These are phyloP conservation scores for Platichthys flesus DNA, from an alignment of 2,113 vertebrate genomes.

Conservation along the genomic window DNA sequence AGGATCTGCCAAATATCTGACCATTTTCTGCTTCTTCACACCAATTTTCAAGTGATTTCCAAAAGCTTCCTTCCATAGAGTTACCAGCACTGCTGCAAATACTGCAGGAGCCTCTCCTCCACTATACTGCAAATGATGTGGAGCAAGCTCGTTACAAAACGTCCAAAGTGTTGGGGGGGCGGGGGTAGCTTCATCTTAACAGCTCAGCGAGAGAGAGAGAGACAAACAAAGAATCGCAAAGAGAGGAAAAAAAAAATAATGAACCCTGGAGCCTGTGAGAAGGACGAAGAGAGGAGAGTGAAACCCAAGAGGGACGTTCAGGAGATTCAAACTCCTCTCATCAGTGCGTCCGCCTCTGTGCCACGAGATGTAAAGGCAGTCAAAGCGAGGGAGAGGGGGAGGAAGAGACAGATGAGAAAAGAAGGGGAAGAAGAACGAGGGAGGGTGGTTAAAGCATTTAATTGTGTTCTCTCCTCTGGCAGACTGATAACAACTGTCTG, in stretches of 20 bases:
- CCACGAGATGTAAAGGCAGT: constrained; percentile 36
- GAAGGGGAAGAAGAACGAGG: not conserved
- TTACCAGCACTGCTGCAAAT: not conserved
- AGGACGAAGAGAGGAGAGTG: constrained; percentile 32
- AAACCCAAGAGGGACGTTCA: constrained; percentile 14
- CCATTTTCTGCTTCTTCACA: no score
- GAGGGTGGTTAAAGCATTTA: not conserved
- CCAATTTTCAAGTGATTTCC: not conserved
- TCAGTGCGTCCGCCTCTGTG: constrained; percentile 34
- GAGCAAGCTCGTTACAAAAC: constrained; percentile 1
- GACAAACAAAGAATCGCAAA: constrained; percentile 13
- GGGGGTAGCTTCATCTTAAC: not conserved
- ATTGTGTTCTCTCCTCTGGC: constrained; percentile 4
- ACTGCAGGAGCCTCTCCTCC: not conserved
- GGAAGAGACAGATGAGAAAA: not conserved
- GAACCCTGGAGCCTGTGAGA: constrained; percentile 22
- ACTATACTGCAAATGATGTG: not conserved
- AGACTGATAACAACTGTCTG: constrained; percentile 40
- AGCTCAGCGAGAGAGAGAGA: not conserved
- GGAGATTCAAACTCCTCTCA: constrained; percentile 30
- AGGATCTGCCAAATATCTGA: no score
- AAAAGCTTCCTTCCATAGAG: not conserved
- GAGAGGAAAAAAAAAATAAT: constrained; percentile 19
- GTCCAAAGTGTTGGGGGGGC: not conserved
- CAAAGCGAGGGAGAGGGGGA: not conserved